Percentiles rank a stretch among this genome's conserved stretches.
phyloP scores from a whole-genome alignment of 2,888 invertebrate genomes.

The Tinea pellionella region DNA sequence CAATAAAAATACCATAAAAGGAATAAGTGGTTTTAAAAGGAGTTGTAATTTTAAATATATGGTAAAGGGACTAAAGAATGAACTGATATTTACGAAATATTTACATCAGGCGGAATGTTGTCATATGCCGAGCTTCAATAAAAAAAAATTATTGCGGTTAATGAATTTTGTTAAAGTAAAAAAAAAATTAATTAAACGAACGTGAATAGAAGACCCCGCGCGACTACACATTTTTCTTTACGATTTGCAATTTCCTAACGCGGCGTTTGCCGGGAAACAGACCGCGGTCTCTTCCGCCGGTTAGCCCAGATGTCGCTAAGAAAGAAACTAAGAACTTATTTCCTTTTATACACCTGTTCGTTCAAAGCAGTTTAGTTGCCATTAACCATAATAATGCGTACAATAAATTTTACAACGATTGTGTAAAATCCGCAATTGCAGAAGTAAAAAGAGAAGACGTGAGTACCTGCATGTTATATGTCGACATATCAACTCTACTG shows the following conservation, averaged over 20 bases:
- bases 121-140: no score
- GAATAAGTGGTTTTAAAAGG: neutral
- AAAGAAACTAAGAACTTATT: constrained; percentile 20
- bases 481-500: neutral
- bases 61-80: neutral
- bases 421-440: no score
- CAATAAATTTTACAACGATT: no score
- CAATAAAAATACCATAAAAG: neutral
- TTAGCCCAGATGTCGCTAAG: constrained; percentile 21
- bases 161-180: neutral
- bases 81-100: neutral
- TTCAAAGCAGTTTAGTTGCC: neutral
- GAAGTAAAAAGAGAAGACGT: no score
- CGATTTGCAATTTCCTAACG: constrained; percentile 19
- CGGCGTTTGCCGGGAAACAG: constrained; percentile 6
- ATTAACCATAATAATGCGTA: no score
- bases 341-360: constrained; percentile 10
- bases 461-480: neutral
- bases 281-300: constrained; percentile 13
- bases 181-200: neutral
- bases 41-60: neutral
- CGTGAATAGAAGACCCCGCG: neutral
- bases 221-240: constrained; percentile 13
- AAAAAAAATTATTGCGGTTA: neutral
- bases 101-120: no score